Evolutionary conservation across 2,888 invertebrate genomes (phyloP).

Genomic region (Erannis defoliaria): DNA sequence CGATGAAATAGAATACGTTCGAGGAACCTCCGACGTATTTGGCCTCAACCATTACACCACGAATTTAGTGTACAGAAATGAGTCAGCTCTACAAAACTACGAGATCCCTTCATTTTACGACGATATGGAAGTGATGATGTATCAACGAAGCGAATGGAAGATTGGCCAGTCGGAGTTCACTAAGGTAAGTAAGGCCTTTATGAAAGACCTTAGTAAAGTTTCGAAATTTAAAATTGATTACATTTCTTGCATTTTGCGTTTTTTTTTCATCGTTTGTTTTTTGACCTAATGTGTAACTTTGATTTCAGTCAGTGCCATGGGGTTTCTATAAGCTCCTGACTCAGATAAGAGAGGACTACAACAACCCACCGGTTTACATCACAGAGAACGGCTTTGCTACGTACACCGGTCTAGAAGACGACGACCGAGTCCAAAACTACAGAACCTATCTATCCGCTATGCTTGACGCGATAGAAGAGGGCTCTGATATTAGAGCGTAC

Average conservation of each 20-base stretch:
- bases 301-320: constrained; percentile 70
- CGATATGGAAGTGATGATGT: constrained; percentile 46
- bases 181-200: constrained; percentile 35
- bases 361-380: constrained; percentile 82
- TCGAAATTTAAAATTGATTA: no score
- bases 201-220: no score
- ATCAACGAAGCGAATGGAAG: constrained; percentile 48
- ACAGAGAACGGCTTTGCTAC: constrained; percentile 85
- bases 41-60: constrained; percentile 89
- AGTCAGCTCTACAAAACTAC: constrained; percentile 45
- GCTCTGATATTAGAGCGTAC: constrained; percentile 79
- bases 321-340: constrained; percentile 84
- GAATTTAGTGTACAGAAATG: constrained; percentile 56
- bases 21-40: constrained; percentile 60
- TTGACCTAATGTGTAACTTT: neutral
- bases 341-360: constrained; percentile 75
- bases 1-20: constrained; percentile 66
- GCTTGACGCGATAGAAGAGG: constrained; percentile 75
- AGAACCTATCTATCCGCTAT: constrained; percentile 69
- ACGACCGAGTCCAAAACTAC: constrained; percentile 68
- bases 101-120: constrained; percentile 51
- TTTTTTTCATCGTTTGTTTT: neutral
- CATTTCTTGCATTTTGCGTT: neutral
- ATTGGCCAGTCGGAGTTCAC: constrained; percentile 44
- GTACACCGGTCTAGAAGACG: constrained; percentile 65